Percentiles rank a stretch among this genome's conserved stretches.
phyloP scores from a whole-genome alignment of 2,113 vertebrate species.

The Lethenteron reissneri region DNA sequence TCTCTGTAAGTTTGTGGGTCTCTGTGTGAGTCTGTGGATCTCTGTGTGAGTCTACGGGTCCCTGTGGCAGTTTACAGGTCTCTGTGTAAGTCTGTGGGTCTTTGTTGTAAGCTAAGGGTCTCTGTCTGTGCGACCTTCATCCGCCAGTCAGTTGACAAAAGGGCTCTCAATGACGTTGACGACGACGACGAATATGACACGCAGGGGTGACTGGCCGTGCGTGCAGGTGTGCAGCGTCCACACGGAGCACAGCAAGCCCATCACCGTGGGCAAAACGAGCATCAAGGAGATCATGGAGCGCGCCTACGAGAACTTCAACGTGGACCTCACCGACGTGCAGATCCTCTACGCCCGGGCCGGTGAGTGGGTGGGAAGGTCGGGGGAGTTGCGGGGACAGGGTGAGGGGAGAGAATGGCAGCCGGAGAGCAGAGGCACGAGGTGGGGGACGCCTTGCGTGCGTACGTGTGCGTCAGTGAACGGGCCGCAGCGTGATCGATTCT shows the following conservation, averaged over 20 bases:
- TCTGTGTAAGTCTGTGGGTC: too few species aligned
- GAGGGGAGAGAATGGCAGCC: too few species aligned
- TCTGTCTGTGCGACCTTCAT: neutral
- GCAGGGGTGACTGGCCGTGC: conserved; percentile 9
- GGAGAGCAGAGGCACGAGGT: too few species aligned
- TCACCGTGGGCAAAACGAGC: conserved; percentile 38
- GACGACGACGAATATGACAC: conserved; percentile 36
- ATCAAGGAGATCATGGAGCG: conserved; percentile 90
- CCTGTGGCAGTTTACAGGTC: too few species aligned
- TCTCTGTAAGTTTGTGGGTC: too few species aligned
- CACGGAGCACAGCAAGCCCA: conserved; percentile 5
- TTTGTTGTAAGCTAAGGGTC: neutral
- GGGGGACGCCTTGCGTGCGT: too few species aligned
- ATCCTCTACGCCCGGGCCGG: conserved; percentile 68
- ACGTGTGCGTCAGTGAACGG: too few species aligned
- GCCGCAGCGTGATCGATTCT: neutral
- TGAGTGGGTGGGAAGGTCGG: conserved; percentile 20
- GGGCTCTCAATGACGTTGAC: conserved; percentile 28
- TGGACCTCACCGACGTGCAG: conserved; percentile 63
- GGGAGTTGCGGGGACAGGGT: too few species aligned
- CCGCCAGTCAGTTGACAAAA: neutral
- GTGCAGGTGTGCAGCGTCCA: too few species aligned
- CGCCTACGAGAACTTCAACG: conserved; percentile 66
- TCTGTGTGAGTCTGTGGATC: too few species aligned
- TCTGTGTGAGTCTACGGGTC: too few species aligned